Conservation (phyloP, 2,797 vertebrate species). For the Halcyon leucocephala region DNA sequence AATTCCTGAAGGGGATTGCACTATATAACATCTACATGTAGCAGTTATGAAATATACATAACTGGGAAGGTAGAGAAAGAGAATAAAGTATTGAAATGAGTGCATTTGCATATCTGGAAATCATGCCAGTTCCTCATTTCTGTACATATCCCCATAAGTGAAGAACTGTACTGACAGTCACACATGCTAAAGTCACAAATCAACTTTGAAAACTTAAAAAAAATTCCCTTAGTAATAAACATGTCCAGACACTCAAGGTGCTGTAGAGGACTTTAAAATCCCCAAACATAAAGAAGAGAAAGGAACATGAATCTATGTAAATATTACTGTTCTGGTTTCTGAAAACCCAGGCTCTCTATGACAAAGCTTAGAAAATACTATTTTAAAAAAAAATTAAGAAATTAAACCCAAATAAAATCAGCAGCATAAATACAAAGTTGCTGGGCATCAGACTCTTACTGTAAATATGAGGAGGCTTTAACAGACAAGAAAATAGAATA, state of each 20-base stretch:
- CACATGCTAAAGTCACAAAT: neutral
- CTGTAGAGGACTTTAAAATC: neutral
- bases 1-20: conserved; percentile 10
- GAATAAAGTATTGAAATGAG: conserved; percentile 18
- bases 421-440: neutral
- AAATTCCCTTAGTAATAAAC: neutral
- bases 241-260: neutral
- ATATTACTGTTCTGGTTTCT: neutral
- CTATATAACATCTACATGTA: conserved; percentile 24
- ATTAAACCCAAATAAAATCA: neutral
- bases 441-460: neutral
- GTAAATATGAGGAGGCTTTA: neutral
- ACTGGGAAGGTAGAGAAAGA: neutral
- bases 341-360: neutral
- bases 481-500: neutral
- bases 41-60: conserved; percentile 51
- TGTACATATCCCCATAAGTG: neutral
- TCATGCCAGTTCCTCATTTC: neutral
- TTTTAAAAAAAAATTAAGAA: neutral
- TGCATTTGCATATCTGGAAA: neutral
- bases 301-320: neutral
- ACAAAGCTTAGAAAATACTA: neutral
- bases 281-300: neutral
- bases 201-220: neutral
- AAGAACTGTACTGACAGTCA: neutral